Base-by-base conservation (phyloP, 2,888 invertebrate species). In the Frankliniella fusca region DNA sequence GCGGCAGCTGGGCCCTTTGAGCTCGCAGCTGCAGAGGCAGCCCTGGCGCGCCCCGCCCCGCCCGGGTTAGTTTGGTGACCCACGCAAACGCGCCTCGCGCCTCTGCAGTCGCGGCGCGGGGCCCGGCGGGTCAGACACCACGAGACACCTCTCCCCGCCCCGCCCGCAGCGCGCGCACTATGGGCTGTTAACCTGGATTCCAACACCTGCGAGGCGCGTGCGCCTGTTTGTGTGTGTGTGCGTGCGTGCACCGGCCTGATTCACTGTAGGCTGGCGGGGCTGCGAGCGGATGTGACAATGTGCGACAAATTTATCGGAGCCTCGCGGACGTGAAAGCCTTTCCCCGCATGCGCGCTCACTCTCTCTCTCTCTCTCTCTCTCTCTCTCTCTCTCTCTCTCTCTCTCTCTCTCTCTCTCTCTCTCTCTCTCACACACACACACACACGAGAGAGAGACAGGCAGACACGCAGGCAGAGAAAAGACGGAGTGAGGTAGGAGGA, bases 261-360 rank as follows among this genome's bases (percentile, higher is more conserved):
- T 76, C 70, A 27, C 18, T 61, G 15, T 38, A 38, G 38, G 38
- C 38, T 38, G 11, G 61, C 61, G 61, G 54, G 3, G 61, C 70
- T 12, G 23, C 20, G 70, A 12, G 23, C 23, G 70, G 70, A 76
- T 27, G 70, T 76, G 27, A 27, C 27, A 27, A 27, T 76, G 70
- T 76, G 70, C 70, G 70, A 76, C 70, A 76, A 76, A 76, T 76
- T 76, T 76, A 76, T 76, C 70, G 70, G 70, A 9, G 70, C n/a
- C 23, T 70, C 23, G 70, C 23, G 70, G 70, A 23, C 23, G 54
- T 54, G 54, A 54, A 20, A 20, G 18, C 15, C 15, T 54, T 54
- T 15, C 18, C 20, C 18, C 54, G 54, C 15, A 9, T 54, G 54
- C 20, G 15, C 18, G n/a, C n/a, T n/a, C n/a, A n/a, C n/a, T n/a